Evolutionary conservation across 35 echinoderm and acorn worm species (phyloP).

Genomic region (Patiria miniata): DNA sequence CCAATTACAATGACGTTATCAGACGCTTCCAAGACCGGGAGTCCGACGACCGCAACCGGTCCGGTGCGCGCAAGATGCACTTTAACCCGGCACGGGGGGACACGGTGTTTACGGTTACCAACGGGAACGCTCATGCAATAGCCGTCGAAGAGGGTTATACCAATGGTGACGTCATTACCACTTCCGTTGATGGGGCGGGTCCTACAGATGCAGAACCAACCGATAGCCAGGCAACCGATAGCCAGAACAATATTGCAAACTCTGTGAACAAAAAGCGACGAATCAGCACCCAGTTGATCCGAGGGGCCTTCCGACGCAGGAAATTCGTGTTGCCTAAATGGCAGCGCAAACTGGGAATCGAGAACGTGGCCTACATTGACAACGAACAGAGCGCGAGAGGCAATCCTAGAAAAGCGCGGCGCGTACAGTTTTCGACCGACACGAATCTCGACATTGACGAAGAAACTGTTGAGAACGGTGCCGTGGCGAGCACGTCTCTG

Average conservation of each 20-base stretch:
- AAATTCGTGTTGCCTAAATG: conserved; percentile 5
- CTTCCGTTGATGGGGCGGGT: not conserved
- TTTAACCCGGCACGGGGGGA: not conserved
- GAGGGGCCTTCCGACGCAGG: conserved; percentile 18
- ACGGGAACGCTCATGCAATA: not conserved
- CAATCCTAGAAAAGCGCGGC: not conserved
- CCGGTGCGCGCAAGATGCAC: not conserved
- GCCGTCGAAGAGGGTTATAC: not conserved
- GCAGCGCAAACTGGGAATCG: conserved; percentile 28
- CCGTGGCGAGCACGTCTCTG: not conserved
- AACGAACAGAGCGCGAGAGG: not conserved
- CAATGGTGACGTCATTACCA: not conserved
- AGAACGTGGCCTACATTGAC: conserved; percentile 29
- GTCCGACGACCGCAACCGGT: not conserved
- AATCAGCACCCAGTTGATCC: conserved; percentile 2
- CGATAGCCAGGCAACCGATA: too few relatives aligned
- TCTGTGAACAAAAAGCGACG: not conserved
- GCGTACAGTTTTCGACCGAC: too few relatives aligned
- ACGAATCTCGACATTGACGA: not conserved
- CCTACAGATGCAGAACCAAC: too few relatives aligned
- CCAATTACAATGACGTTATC: not conserved
- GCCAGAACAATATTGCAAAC: not conserved
- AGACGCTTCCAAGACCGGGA: not conserved
- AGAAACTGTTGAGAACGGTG: not conserved
- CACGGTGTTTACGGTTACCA: not conserved